Conservation (phyloP, 2,797 vertebrate species). For the Sebastes taczanowskii region DNA sequence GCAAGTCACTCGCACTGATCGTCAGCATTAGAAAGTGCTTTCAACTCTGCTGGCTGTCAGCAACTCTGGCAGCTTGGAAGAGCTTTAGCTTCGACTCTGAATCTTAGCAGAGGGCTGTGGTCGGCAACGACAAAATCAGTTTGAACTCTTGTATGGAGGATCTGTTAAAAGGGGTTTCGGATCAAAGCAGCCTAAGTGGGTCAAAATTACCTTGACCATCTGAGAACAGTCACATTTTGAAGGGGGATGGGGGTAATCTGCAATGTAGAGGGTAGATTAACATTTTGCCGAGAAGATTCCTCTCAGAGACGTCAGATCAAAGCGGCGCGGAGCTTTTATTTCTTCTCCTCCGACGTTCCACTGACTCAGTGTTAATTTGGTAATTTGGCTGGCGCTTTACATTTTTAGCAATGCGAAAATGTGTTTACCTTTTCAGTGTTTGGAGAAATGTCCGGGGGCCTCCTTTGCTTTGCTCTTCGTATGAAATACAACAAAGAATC, state of each 20-base stretch:
- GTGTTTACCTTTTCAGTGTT: slow-evolving; percentile 60
- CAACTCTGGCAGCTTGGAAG: slow-evolving; percentile 73
- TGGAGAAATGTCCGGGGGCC: slow-evolving; percentile 35
- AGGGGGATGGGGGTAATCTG: slow-evolving; percentile 72
- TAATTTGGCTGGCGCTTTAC: slow-evolving; percentile 62
- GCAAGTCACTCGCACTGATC: slow-evolving; percentile 76
- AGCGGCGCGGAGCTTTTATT: slow-evolving; percentile 69
- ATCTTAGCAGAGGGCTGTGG: slow-evolving; percentile 70
- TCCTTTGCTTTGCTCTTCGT: slow-evolving; percentile 30
- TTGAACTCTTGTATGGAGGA: slow-evolving; percentile 72
- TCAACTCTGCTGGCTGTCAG: slow-evolving; percentile 81
- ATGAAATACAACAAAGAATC: slow-evolving; percentile 33
- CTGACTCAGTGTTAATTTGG: slow-evolving; percentile 70
- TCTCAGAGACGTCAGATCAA: slow-evolving; percentile 81
- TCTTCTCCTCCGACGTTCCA: slow-evolving; percentile 56
- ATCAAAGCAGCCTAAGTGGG: slow-evolving; percentile 84
- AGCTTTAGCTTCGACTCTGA: slow-evolving; percentile 72
- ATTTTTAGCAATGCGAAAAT: slow-evolving; percentile 33
- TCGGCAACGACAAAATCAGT: slow-evolving; percentile 77
- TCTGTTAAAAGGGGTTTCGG: slow-evolving; percentile 77
- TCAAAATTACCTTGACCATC: slow-evolving; percentile 85
- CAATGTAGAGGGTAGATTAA: slow-evolving; percentile 81
- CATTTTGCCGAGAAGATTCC: slow-evolving; percentile 76
- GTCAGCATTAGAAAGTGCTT: slow-evolving; percentile 80
- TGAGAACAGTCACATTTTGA: slow-evolving; percentile 79